Base-by-base conservation (phyloP, 2,888 invertebrate species). In the Diloba caeruleocephala region DNA sequence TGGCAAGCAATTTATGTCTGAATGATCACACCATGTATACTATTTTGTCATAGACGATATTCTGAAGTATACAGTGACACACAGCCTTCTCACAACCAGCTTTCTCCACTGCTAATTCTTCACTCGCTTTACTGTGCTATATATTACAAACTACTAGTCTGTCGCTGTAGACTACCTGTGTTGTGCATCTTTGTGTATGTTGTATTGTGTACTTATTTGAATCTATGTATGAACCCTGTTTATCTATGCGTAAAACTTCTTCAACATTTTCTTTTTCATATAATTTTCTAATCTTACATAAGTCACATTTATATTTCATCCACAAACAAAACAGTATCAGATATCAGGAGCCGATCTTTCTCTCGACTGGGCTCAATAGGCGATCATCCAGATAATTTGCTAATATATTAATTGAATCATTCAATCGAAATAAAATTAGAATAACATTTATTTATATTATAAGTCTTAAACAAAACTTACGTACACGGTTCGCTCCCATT, bases 121-220 rank as follows among this genome's bases (percentile, higher is more conserved):
- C 25, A 33, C 38, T 32, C 9, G n/a, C 33, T 50, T 44, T n/a
- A n/a, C 31, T 44, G 3, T 34, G 43, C 50, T 59, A 26, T 34
- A 33, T 10, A 14, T 17, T 51, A 38, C 10, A 19, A n/a, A n/a
- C 41, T 39, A 14, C 23, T 21, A 48, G 79, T 79, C 68, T 81
- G 73, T 78, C 74, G 64, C 75, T 81, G 78, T 81, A 77, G 45
- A 69, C 69, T 76, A n/a, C 17, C 57, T 75, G 74, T 67, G 73
- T 48, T 56, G 59, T 75, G 63, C 70, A 71, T 69, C 63, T 72
- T 37, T 69, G 49, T 69, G 58, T 53, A 37, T 58, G 52, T 65
- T 65, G 62, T 70, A 39, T 72, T 68, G 69, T 67, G 19, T 56
- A 52, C 28, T 37, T n/a, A n/a, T n/a, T 14, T 60, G 49, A 32